Evolutionary conservation across 1,140 invertebrate species (phyloP).

Genomic region (Campoletis sonorensis): DNA sequence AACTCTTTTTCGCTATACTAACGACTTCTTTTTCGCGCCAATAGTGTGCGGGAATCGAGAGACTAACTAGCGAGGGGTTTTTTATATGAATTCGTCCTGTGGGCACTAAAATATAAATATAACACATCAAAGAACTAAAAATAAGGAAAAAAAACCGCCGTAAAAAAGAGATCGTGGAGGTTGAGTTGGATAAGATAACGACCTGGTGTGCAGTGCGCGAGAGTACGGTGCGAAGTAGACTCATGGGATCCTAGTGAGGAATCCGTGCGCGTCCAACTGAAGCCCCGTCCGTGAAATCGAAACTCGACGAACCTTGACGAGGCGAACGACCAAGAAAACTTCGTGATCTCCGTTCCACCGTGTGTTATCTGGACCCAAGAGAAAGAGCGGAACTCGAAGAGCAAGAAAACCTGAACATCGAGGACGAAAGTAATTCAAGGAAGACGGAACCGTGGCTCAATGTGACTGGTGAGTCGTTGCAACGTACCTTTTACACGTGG

Average conservation of each 20-base stretch:
- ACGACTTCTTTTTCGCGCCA: neutral
- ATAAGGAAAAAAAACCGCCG: neutral
- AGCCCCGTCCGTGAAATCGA: conserved; percentile 13
- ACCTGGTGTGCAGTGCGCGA: conserved; percentile 58
- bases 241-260: conserved; percentile 50
- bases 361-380: neutral
- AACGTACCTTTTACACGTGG: neutral
- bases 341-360: neutral
- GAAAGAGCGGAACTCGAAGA: neutral
- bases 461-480: conserved; percentile 21
- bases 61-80: neutral
- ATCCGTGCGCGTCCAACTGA: conserved; percentile 11
- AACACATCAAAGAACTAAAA: neutral
- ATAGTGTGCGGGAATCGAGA: neutral
- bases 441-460: neutral
- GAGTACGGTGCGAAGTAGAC: conserved; percentile 59
- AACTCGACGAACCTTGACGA: conserved; percentile 54
- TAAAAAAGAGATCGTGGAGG: neutral
- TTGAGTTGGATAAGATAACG: neutral
- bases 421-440: neutral
- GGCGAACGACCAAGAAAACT: conserved; percentile 26
- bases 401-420: neutral
- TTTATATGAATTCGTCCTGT: neutral
- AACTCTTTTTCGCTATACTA: neutral
- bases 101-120: conserved; percentile 8